Percentiles rank a stretch among this genome's conserved stretches.
phyloP scores from a whole-genome alignment of 64 coral and sea anemone genomes.

The Stylophora pistillata region DNA sequence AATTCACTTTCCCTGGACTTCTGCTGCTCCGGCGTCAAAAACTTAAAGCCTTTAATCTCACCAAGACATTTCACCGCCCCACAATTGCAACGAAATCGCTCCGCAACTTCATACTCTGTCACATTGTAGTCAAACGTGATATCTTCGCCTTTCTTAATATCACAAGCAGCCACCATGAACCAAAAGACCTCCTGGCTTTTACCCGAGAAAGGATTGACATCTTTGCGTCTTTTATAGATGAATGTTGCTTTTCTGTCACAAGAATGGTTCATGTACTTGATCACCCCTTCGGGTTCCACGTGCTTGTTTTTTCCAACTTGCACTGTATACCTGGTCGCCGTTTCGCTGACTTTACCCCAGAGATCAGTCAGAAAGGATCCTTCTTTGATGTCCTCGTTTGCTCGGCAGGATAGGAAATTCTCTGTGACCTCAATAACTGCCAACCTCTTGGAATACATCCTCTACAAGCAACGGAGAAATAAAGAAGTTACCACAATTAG shows the following conservation, averaged over 20 bases:
- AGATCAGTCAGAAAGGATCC: constrained; percentile 35
- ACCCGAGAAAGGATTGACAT: not conserved
- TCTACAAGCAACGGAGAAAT: not conserved
- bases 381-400: constrained; percentile 3
- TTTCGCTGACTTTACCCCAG: constrained; percentile 24
- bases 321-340: not conserved
- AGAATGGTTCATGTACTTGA: not conserved
- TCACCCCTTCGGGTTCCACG: not conserved
- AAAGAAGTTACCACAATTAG: not conserved
- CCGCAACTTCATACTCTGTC: constrained; percentile 19
- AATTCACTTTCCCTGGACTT: not conserved
- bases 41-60: constrained; percentile 37
- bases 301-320: constrained; percentile 31
- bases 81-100: constrained; percentile 6
- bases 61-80: constrained; percentile 8
- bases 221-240: not conserved
- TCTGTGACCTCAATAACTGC: constrained; percentile 4
- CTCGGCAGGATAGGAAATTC: constrained; percentile 23
- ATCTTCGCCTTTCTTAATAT: constrained; percentile 32
- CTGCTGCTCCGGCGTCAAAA: constrained; percentile 19
- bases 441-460: constrained; percentile 24
- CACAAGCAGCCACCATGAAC: constrained; percentile 2
- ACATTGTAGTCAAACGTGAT: constrained; percentile 37
- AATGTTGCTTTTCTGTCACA: constrained; percentile 24
- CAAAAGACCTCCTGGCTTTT: not conserved